Conservation (phyloP, 2,113 vertebrate genomes). For the Sardina pilchardus region DNA sequence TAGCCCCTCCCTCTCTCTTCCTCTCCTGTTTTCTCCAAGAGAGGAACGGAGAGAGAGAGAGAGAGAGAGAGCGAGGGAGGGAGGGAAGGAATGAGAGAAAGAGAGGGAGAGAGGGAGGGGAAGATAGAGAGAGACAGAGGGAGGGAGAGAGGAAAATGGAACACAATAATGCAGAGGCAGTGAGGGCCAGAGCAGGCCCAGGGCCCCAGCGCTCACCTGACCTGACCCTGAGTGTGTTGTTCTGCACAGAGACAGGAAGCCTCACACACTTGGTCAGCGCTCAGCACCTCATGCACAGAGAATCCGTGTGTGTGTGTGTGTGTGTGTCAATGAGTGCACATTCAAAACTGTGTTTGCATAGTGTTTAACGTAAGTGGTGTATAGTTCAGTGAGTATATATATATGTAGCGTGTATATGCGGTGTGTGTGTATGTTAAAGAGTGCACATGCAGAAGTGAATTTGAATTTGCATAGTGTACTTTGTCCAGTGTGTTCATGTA, state of each 20-base stretch:
- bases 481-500: neutral
- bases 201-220: slow-evolving; percentile 54
- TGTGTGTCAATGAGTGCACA: no score
- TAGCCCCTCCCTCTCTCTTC: slow-evolving; percentile 1
- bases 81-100: neutral
- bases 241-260: slow-evolving; percentile 23
- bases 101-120: neutral
- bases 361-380: no score
- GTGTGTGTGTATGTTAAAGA: neutral
- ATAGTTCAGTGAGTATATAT: no score
- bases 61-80: no score
- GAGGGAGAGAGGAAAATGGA: slow-evolving; percentile 39
- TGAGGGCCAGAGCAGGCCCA: slow-evolving; percentile 32
- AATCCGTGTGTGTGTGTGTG: no score
- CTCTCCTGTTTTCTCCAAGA: slow-evolving; percentile 7
- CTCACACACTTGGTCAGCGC: neutral
- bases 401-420: no score
- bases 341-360: no score
- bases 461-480: neutral
- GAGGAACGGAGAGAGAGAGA: neutral
- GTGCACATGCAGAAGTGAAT: neutral
- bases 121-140: neutral
- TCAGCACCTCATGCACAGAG: neutral
- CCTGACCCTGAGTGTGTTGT: slow-evolving; percentile 49
- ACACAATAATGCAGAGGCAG: slow-evolving; percentile 40